Evolutionary conservation across 2,888 invertebrate genomes (phyloP).

Genomic region (Leptothorax acervorum): DNA sequence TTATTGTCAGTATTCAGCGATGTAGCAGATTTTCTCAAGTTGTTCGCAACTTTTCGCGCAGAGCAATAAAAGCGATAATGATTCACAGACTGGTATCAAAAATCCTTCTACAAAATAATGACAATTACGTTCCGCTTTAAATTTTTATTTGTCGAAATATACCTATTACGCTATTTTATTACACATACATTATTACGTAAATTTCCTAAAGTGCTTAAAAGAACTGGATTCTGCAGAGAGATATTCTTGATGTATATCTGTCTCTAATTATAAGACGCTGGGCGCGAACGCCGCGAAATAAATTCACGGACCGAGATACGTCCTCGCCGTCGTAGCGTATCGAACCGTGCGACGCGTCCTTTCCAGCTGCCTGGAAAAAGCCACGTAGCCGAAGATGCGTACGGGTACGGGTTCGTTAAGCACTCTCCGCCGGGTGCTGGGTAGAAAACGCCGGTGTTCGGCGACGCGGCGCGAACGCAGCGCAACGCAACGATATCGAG

Average conservation of each 20-base stretch:
- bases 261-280: conserved; percentile 38
- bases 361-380: conserved; percentile 63
- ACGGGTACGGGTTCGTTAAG: conserved; percentile 69
- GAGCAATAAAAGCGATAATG: conserved; percentile 3
- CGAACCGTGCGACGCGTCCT: conserved; percentile 55
- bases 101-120: background rate
- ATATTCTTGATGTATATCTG: background rate
- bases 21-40: conserved; percentile 20
- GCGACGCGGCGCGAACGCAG: conserved; percentile 9
- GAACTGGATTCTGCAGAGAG: background rate
- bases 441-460: conserved; percentile 21
- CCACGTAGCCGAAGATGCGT: conserved; percentile 54
- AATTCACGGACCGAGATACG: conserved; percentile 68
- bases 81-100: background rate
- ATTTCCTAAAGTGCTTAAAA: background rate
- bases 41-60: background rate
- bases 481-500: conserved; percentile 10
- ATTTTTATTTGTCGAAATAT: background rate
- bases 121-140: background rate
- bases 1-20: conserved; percentile 16
- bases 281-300: conserved; percentile 68
- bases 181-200: background rate
- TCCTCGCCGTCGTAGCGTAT: conserved; percentile 70
- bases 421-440: conserved; percentile 45
- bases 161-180: background rate